Conservation (phyloP, 2,797 vertebrate species). For the Channa striata region DNA sequence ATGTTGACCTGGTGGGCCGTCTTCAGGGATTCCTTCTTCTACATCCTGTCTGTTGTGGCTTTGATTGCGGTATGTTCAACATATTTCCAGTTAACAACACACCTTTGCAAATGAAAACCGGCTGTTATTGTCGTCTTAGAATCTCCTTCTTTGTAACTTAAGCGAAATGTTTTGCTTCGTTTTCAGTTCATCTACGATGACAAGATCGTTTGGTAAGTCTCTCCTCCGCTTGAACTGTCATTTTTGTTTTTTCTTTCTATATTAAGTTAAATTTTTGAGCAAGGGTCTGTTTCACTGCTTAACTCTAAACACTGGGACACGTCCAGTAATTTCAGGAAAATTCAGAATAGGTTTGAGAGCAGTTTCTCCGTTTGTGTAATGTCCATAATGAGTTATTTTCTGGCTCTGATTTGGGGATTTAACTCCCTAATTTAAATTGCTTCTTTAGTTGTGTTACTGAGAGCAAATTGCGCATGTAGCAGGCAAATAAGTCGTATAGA, state of each 20-base stretch:
- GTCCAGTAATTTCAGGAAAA: too few species aligned
- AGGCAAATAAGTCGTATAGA: too few species aligned
- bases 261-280: too few species aligned
- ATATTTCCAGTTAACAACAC: background rate
- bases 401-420: too few species aligned
- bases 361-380: too few species aligned
- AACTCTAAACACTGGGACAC: too few species aligned
- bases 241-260: background rate
- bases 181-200: slow-evolving; percentile 85
- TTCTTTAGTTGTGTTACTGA: too few species aligned
- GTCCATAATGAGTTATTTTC: too few species aligned
- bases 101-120: background rate
- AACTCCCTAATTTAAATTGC: too few species aligned
- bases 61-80: slow-evolving; percentile 92
- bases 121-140: accelerated
- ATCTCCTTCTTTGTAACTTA: background rate
- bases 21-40: slow-evolving; percentile 95
- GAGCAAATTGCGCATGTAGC: too few species aligned
- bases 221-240: background rate
- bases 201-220: slow-evolving; percentile 86
- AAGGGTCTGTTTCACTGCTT: too few species aligned
- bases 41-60: slow-evolving; percentile 91
- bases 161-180: background rate
- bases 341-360: too few species aligned
- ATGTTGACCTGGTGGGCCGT: slow-evolving; percentile 94